Evolutionary conservation across 2,888 invertebrate genomes (phyloP).

Genomic region (Papilio demoleus): DNA sequence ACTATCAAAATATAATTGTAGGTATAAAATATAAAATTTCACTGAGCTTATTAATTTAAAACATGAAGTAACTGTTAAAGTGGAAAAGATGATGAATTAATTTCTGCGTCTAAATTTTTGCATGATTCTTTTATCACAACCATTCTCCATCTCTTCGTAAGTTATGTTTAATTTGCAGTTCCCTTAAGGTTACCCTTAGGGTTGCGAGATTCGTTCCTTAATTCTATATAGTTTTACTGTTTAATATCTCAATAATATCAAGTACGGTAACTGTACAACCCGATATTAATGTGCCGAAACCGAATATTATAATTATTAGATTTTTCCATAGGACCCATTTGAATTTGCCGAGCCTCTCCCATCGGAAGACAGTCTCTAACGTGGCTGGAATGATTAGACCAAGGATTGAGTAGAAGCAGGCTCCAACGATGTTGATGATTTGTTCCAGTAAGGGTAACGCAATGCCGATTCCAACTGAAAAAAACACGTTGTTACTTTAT

Average conservation of each 20-base stretch:
- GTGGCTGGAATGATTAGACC: constrained; percentile 90
- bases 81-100: no score
- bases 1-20: background rate
- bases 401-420: constrained; percentile 86
- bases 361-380: constrained; percentile 88
- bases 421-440: constrained; percentile 77
- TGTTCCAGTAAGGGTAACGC: constrained; percentile 79
- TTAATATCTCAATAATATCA: constrained; percentile 69
- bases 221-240: constrained; percentile 71
- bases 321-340: constrained; percentile 90
- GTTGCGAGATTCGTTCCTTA: constrained; percentile 23
- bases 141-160: background rate
- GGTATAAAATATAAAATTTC: no score
- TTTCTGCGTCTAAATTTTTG: no score
- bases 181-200: background rate
- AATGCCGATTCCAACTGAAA: constrained; percentile 73
- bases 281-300: constrained; percentile 85
- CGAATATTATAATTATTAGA: constrained; percentile 81
- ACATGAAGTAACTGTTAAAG: background rate
- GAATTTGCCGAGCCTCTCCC: constrained; percentile 86
- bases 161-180: background rate
- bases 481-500: constrained; percentile 18
- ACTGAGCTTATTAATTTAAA: background rate
- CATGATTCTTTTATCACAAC: background rate
- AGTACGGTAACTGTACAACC: constrained; percentile 81